Evolutionary conservation across 2,113 vertebrate genomes (phyloP), one percentile per base, ranked within the genome.

Genomic region (Apeltes quadracus): DNA sequence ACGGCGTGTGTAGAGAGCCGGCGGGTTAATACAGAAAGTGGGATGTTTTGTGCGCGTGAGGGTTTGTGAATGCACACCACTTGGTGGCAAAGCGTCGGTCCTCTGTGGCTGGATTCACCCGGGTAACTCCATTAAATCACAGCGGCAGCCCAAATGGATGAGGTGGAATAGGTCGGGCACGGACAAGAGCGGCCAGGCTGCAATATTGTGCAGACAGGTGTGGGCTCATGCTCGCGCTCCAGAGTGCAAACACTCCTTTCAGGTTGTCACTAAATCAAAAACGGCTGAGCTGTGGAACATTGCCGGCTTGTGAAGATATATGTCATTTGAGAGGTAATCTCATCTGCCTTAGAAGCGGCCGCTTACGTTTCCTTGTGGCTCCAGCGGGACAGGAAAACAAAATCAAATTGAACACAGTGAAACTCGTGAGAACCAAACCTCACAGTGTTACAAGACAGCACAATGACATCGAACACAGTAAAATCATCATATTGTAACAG

Each of bases 71-170:
- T 11, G 48, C 9, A 18, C 15, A 61, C 44, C 51, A 50, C 59
- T 65, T 7, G 4, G 32, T 58, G 53, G 76, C 63, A 54, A n/a
- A 29, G 54, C 72, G 48, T 70, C 62, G 61, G 48, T 12, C 11
- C 57, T 61, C 64, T 63, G 27, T 43, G 44, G 58, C 27, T 61
- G 73, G 65, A 38, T 51, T 63, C 54, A 69, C 34, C 55, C 63
- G n/a, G 41, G 25, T 11, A 1, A 39, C 41, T 59, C 50, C 68
- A 79, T 84, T 87, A 80, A 90, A 88, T 84, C 76, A 80, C 75
- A 77, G 72, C 61, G 41, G 13, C 51, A 51, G 66, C 43, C 65
- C 63, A 68, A 78, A 76, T 61, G 12, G 58, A n/a, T n/a, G n/a
- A n/a, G n/a, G n/a, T n/a, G n/a, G n/a, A n/a, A n/a, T n/a, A n/a